phyloP scores from a whole-genome alignment of 2,888 invertebrate species.

The Thymelicus acteon region DNA sequence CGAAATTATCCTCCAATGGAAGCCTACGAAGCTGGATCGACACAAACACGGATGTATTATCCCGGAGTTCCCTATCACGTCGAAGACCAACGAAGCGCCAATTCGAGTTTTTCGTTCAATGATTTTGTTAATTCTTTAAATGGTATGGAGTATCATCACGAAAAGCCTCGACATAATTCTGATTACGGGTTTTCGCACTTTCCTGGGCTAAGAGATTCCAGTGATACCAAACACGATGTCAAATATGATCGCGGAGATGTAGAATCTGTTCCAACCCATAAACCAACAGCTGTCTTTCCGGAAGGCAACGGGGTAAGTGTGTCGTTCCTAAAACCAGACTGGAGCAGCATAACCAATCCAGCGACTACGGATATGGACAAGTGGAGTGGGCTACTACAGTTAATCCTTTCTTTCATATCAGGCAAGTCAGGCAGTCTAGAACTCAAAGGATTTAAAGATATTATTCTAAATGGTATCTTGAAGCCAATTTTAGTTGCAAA shows the following conservation, averaged over 20 bases:
- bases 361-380: conserved; percentile 63
- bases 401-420: conserved; percentile 64
- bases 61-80: conserved; percentile 36
- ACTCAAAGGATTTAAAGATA: conserved; percentile 65
- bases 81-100: conserved; percentile 43
- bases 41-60: conserved; percentile 43
- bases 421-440: conserved; percentile 59
- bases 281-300: background rate
- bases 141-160: conserved; percentile 49
- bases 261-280: conserved; percentile 43
- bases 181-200: background rate
- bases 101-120: conserved; percentile 48
- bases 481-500: conserved; percentile 68
- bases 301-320: conserved; percentile 24
- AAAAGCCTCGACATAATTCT: conserved; percentile 36
- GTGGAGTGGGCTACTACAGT: conserved; percentile 63
- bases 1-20: conserved; percentile 45
- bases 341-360: conserved; percentile 59
- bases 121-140: conserved; percentile 56
- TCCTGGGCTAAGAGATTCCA: conserved; percentile 10
- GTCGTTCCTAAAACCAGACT: conserved; percentile 33
- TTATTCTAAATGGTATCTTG: conserved; percentile 69
- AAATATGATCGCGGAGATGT: background rate
- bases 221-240: background rate
- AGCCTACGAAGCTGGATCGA: conserved; percentile 38